A percentile compares a stretch with the other conserved stretches of the same genome.
phyloP scores from a whole-genome alignment of 2,113 vertebrate genomes.

The Pseudopipra pipra region DNA sequence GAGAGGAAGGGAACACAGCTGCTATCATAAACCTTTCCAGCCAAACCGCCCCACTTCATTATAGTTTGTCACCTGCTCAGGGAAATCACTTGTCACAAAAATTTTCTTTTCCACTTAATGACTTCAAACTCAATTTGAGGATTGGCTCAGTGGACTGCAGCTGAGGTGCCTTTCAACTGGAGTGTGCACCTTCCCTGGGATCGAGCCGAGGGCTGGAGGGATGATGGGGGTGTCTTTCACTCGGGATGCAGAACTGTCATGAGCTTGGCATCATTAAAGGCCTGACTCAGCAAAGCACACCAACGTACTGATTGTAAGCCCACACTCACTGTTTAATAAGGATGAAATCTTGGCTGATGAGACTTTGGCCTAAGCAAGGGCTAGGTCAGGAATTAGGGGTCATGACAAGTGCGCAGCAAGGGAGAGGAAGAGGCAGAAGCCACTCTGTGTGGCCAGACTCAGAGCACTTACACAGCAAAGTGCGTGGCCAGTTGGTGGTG shows the following conservation, averaged over 20 bases:
- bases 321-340: not conserved
- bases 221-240: not conserved
- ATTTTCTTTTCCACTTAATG: constrained; percentile 70
- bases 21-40: constrained; percentile 51
- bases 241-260: not conserved
- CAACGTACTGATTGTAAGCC: not conserved
- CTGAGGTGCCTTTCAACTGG: constrained; percentile 10
- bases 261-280: not conserved
- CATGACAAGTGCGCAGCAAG: not conserved
- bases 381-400: not conserved
- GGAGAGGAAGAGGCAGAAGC: not conserved
- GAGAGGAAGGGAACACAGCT: constrained; percentile 35
- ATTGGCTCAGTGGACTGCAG: not conserved
- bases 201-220: not conserved
- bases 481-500: rapidly evolving
- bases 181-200: not conserved
- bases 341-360: not conserved
- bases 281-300: not conserved
- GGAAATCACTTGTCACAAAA: constrained; percentile 69
- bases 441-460: not conserved
- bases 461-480: not conserved
- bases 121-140: constrained; percentile 64
- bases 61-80: constrained; percentile 64
- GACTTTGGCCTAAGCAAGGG: not conserved
- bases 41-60: constrained; percentile 33